Evolutionary conservation across 2,797 vertebrate genomes (phyloP).

Genomic region (Pachyuromys duprasi): DNA sequence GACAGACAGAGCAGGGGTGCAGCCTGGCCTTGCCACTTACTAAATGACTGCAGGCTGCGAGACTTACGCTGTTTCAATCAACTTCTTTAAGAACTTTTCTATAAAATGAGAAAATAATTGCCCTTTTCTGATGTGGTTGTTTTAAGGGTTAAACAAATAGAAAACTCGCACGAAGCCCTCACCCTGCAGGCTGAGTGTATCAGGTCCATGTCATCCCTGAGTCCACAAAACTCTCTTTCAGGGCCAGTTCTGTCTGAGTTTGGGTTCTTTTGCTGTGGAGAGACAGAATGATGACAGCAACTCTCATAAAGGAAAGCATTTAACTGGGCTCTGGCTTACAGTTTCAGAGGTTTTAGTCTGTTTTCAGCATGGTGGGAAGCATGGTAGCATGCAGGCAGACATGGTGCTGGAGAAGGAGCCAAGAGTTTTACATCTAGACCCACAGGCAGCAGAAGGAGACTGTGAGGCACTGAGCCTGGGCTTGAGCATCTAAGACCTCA

Average conservation of each 20-base stretch:
- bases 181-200: not conserved
- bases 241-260: not conserved
- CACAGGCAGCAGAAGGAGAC: not conserved
- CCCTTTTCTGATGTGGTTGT: not conserved
- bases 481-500: not conserved
- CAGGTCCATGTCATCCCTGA: too few species aligned
- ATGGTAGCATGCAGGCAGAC: not conserved
- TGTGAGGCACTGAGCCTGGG: not conserved
- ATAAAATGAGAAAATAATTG: not conserved
- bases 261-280: not conserved
- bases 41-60: not conserved
- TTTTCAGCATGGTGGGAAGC: not conserved
- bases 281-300: not conserved
- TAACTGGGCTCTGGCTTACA: not conserved
- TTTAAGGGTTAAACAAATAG: not conserved
- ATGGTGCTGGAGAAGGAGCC: not conserved
- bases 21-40: constrained; percentile 37
- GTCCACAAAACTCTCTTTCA: not conserved
- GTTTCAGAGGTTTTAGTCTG: not conserved
- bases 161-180: not conserved
- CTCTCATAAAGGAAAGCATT: not conserved
- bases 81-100: constrained; percentile 29
- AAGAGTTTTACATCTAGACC: not conserved
- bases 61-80: not conserved
- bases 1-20: not conserved